Percentiles rank a stretch among this genome's conserved stretches.
Evolutionary conservation across 2,888 invertebrate species (phyloP).

Genomic region (Hirudinaria manillensis): DNA sequence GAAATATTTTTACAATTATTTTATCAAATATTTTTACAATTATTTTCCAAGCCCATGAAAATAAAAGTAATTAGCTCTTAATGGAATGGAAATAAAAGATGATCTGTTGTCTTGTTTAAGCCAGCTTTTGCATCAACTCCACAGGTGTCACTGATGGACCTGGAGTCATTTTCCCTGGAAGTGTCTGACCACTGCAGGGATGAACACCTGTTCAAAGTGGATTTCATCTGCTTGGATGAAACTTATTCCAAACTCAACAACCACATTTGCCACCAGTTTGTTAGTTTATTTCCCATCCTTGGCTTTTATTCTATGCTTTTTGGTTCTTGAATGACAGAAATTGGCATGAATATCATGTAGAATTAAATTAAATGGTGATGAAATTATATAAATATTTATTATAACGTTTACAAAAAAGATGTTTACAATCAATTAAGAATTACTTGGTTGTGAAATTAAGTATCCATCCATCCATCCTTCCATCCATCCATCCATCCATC

Average conservation of each 20-base stretch:
- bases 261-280: constrained; percentile 11
- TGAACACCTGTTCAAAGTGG: not conserved
- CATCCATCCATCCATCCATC: no score
- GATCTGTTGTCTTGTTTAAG: not conserved
- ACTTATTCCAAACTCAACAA: constrained; percentile 8
- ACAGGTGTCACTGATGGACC: constrained; percentile 16
- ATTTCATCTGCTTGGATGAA: not conserved
- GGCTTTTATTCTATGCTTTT: no score
- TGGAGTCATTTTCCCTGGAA: constrained; percentile 16
- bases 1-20: no score
- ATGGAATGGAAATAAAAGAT: not conserved
- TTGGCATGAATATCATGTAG: not conserved
- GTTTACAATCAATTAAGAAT: no score
- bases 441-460: no score
- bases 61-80: not conserved
- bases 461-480: no score
- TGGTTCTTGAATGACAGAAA: no score
- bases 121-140: not conserved
- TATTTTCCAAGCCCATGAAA: no score
- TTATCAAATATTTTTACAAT: no score
- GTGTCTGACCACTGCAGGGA: constrained; percentile 1
- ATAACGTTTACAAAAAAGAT: no score
- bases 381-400: no score
- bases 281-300: not conserved
- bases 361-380: not conserved